Evolutionary conservation across 1,140 invertebrate species (phyloP), one percentile per base, ranked within the genome.

Genomic region (Schmidtea mediterranea): DNA sequence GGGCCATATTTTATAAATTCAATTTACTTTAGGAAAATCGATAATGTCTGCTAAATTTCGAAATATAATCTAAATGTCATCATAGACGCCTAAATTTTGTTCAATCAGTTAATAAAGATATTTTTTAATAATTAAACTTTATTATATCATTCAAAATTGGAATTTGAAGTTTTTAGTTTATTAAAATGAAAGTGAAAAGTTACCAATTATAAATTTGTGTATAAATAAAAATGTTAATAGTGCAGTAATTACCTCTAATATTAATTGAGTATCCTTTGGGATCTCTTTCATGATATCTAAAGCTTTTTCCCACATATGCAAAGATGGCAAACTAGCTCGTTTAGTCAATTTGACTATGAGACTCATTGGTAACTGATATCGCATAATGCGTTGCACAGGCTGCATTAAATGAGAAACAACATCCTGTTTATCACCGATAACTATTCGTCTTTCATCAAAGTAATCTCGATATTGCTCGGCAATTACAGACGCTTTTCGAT

Each of bases 391-490:
- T 21, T 46, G 45, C 8, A 46, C 45, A 6, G 45, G 45, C 23
- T 46, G 23, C 45, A 46, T 46, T 18, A 46, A 38, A 38, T 46
- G 45, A 6, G 45, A 46, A 18, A 32, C 36, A 10, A 46, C 36
- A 38, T 46, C 45, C 45, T 46, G 12, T 18, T 46, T 46, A 38
- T 46, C 45, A 10, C 45, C 36, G 13, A 46, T 24, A 15, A 13
- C 10, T 8, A 46, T 24, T 6, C 45, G 23, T 15, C 12, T 8
- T 38, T 46, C 23, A 9, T 46, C 13, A 46, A 46, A 46, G 15
- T 46, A 46, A 10, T 46, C 45, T 19, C 36, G 9, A 18, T 46
- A 21, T 18, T 46, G 10, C 15, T 46, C 45, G 19, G 45, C 45
- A 15, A 46, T 46, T 9, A 10, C 10, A 9, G 23, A 10, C 15